Evolutionary conservation across 2,888 invertebrate species (phyloP).

Genomic region (Drosophila nr. fundita): DNA sequence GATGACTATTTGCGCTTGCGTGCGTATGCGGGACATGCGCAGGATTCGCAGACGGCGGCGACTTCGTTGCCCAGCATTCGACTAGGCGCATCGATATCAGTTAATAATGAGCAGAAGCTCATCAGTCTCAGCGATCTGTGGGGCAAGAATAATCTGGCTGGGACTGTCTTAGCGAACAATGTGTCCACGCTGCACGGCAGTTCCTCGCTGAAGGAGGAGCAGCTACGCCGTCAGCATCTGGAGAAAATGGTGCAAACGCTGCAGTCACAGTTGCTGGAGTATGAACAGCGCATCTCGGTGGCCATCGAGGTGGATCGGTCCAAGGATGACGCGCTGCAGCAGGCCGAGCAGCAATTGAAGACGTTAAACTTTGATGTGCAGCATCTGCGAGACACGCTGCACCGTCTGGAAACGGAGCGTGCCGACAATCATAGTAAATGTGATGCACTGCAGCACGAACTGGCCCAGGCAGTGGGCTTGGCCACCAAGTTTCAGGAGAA

Average conservation of each 20-base stretch:
- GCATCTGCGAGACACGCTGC: constrained; percentile 64
- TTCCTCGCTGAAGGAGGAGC: constrained; percentile 90
- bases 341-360: constrained; percentile 88
- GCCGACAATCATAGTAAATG: constrained; percentile 85
- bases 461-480: constrained; percentile 89
- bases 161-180: constrained; percentile 64
- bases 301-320: constrained; percentile 91
- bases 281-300: constrained; percentile 92
- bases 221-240: constrained; percentile 90
- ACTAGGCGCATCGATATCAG: constrained; percentile 13
- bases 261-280: constrained; percentile 90
- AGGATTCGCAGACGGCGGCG: constrained; percentile 48
- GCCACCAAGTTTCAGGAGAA: constrained; percentile 90
- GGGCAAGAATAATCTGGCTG: constrained; percentile 75
- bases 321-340: constrained; percentile 89
- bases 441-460: constrained; percentile 89
- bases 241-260: constrained; percentile 91
- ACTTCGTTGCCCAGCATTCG: constrained; percentile 68
- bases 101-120: constrained; percentile 61
- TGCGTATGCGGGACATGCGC: constrained; percentile 16
- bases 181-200: constrained; percentile 70
- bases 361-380: constrained; percentile 78
- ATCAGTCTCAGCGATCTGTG: constrained; percentile 84
- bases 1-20: constrained; percentile 63
- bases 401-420: constrained; percentile 83